Evolutionary conservation across 2,888 invertebrate genomes (phyloP).

Genomic region (Drosophila bunnanda): DNA sequence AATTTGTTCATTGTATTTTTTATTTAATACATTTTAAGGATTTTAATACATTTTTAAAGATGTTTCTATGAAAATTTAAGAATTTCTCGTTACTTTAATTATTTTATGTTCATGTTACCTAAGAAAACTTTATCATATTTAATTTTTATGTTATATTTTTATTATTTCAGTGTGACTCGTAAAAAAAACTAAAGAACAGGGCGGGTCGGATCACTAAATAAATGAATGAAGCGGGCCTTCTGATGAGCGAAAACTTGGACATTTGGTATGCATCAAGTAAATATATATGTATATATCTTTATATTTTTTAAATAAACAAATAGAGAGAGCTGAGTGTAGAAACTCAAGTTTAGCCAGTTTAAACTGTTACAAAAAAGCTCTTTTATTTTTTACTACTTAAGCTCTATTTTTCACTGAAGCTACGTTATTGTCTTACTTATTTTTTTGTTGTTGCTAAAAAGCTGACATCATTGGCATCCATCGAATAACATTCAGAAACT

Average conservation of each 20-base stretch:
- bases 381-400: background rate
- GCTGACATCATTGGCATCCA: slow-evolving; percentile 68
- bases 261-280: slow-evolving; percentile 29
- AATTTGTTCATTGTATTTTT: too few species aligned
- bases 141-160: background rate
- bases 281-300: background rate
- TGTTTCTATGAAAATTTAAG: too few species aligned
- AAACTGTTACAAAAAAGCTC: slow-evolving; percentile 1
- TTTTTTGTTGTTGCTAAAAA: slow-evolving; percentile 11
- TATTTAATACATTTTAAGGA: too few species aligned
- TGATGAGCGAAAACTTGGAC: slow-evolving; percentile 18
- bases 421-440: background rate
- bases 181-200: slow-evolving; percentile 1
- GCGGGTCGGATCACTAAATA: background rate
- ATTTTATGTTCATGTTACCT: background rate
- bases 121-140: background rate
- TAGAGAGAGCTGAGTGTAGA: too few species aligned
- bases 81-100: too few species aligned
- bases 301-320: slow-evolving; percentile 2
- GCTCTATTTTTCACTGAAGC: slow-evolving; percentile 4
- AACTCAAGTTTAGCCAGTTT: background rate
- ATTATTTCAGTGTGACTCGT: background rate
- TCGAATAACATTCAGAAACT: slow-evolving; percentile 30
- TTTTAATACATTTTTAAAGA: too few species aligned
- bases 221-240: slow-evolving; percentile 33